Base-by-base conservation (phyloP, 2,888 invertebrate genomes). In the Acronicta leporina region DNA sequence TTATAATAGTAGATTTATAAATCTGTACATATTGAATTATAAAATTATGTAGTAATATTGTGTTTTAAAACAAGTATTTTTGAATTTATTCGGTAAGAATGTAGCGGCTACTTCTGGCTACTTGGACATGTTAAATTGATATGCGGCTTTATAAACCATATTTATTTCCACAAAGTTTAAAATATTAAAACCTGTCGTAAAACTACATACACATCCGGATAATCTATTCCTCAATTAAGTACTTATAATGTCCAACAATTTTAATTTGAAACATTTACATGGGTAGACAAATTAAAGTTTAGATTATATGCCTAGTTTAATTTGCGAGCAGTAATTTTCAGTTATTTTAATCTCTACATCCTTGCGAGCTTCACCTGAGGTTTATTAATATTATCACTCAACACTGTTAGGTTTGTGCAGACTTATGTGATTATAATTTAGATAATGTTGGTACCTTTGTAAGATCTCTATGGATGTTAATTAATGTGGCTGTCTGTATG, bases 381-480 rank as follows among this genome's bases (percentile, higher is more conserved):
- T 43, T 53, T 60, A 73, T 68, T 55, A 60, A 60, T 68, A 67
- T 63, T 61, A 67, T 43, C 25, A 50, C 51, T 30, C 41, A 43
- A 8, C 44, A 15, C 14, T 54, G 52, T 63, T 60, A 15, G 43
- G 55, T 59, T 52, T 64, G 35, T 46, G 30, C 45, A 42, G 54
- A 53, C 50, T 35, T 50, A 53, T 44, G 8, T 67, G 56, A 59
- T 68, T 59, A 62, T 33, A 63, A 63, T 63, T 65, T 43, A 47
- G 51, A 51, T 59, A 53, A 49, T 57, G 30, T 27, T 5, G 27
- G 54, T 42, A 38, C 38, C 27, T 50, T 10, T 45, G 25, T 41
- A 41, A 43, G 42, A 62, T 46, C 38, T 59, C 10, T 47, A 27
- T 41, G 25, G 25, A 40, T 51, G 53, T 38, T 44, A 56, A 60